phyloP scores from a whole-genome alignment of 2,888 invertebrate genomes.

The Thecophora atra region DNA sequence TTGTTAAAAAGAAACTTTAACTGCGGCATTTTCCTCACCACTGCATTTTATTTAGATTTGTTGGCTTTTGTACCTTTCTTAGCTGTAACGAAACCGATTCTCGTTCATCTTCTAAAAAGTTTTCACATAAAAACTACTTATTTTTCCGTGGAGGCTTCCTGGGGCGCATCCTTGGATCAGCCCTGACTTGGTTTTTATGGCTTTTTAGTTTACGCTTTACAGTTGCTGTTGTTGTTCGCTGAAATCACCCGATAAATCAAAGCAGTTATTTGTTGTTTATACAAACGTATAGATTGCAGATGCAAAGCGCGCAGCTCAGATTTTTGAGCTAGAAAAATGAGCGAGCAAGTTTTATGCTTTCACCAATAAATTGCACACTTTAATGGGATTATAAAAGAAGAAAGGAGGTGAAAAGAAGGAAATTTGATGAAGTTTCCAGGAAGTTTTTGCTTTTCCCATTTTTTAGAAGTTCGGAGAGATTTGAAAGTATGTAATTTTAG shows the following conservation, averaged over 20 bases:
- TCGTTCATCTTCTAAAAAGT: conserved; percentile 22
- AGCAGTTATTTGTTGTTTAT: neutral
- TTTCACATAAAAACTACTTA: conserved; percentile 28
- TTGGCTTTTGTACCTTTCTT: neutral
- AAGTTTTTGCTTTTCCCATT: no score
- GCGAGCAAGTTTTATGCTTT: neutral
- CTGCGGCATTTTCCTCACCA: neutral
- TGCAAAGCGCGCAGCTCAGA: neutral
- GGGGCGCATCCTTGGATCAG: neutral
- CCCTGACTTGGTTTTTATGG: conserved; percentile 11
- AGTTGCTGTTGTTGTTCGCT: neutral
- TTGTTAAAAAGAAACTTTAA: neutral
- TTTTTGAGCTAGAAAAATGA: neutral
- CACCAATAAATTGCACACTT: neutral
- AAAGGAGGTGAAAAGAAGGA: neutral
- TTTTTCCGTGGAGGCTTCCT: neutral
- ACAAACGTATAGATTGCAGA: neutral
- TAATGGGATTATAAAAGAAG: neutral
- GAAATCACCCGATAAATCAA: conserved; percentile 19
- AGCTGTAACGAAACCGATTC: neutral
- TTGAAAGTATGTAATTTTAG: no score
- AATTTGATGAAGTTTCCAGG: no score
- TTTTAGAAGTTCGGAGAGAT: no score
- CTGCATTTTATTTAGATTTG: neutral
- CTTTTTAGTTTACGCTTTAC: conserved; percentile 10